Base-by-base conservation (phyloP, 1,140 invertebrate species). In the Pogonomyrmex californicus region DNA sequence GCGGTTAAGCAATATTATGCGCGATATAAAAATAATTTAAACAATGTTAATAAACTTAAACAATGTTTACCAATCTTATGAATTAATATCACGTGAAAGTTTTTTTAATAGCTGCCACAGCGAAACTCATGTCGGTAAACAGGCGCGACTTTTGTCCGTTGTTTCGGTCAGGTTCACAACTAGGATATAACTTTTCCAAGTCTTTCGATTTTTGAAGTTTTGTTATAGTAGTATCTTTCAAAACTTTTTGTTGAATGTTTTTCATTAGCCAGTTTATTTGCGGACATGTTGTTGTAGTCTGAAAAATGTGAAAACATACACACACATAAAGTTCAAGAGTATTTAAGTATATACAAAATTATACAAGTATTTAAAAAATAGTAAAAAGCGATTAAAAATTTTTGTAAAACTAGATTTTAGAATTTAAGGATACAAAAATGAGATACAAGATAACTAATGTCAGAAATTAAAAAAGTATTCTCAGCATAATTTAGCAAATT, bases 211-310 rank as follows among this genome's bases (percentile, higher is more conserved):
- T 86, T 33, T 68, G 47, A 14, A 79, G 2, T 41, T 71, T 82
- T 7, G 9, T 4, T 17, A 47, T 6, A 12, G 3, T 6, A 2
- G 7, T 30, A 4, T 51, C 49, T 33, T 82, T 86, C 14, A 51
- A n/a, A 1, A 86, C 12, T 12, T 82, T 86, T 47, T 82, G 77
- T 62, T 70, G 54, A 33, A 82, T 82, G 23, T 33, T 82, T 58
- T 63, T 62, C 4, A 86, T 41, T 4, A 82, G 38, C 56, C 65
- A 86, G 12, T 23, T 86, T 23, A 49, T 70, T 41, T 82, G 30
- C 12, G 65, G 44, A 62, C 85, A 82, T n/a, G 36, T 44, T 33
- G 36, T 12, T 17, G 71, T 33, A 60, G 65, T 7, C 85, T 86
- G 30, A 51, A 51, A 86, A 65, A 63, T 2, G 38, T 81, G 9